Evolutionary conservation across 1,140 invertebrate species (phyloP).

Genomic region (Proales similis): DNA sequence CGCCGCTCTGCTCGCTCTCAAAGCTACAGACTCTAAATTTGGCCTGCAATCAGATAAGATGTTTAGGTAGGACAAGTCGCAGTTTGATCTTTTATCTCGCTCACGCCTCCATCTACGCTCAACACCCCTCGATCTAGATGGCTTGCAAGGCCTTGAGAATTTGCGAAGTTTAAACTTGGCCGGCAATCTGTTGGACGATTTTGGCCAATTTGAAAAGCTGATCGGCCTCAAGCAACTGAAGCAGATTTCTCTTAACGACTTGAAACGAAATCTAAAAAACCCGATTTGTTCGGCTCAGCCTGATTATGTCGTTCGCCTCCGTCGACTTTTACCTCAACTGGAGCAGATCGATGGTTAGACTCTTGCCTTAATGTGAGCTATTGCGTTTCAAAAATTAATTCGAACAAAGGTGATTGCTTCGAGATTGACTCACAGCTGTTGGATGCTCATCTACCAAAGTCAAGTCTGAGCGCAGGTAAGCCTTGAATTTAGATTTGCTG

Average conservation of each 20-base stretch:
- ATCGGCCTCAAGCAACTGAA: slow-evolving; percentile 10
- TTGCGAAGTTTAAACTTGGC: slow-evolving; percentile 13
- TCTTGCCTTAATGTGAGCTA: neutral
- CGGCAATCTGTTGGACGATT: slow-evolving; percentile 9
- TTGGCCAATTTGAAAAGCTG: slow-evolving; percentile 3
- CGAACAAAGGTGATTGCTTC: neutral
- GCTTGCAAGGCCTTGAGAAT: slow-evolving; percentile 8
- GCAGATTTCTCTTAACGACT: neutral
- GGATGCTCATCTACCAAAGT: neutral
- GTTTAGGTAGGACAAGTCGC: slow-evolving; percentile 3
- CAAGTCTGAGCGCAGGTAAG: neutral
- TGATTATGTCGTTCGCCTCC: slow-evolving; percentile 1
- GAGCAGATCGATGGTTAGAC: slow-evolving; percentile 26
- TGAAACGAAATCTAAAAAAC: neutral
- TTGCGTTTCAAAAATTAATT: neutral
- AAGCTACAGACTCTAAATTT: slow-evolving; percentile 16
- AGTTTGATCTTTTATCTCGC: too few relatives aligned
- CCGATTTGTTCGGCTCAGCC: neutral
- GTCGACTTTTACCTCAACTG: slow-evolving; percentile 4
- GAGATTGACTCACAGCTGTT: neutral
- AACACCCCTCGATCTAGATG: neutral
- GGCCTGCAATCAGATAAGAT: neutral
- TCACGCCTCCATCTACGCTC: too few relatives aligned
- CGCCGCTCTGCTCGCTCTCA: neutral
- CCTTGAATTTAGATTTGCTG: neutral